Evolutionary conservation across 2,797 vertebrate genomes (phyloP), one percentile per base, ranked within the genome.

Genomic region (Chaetophractus vellerosus): DNA sequence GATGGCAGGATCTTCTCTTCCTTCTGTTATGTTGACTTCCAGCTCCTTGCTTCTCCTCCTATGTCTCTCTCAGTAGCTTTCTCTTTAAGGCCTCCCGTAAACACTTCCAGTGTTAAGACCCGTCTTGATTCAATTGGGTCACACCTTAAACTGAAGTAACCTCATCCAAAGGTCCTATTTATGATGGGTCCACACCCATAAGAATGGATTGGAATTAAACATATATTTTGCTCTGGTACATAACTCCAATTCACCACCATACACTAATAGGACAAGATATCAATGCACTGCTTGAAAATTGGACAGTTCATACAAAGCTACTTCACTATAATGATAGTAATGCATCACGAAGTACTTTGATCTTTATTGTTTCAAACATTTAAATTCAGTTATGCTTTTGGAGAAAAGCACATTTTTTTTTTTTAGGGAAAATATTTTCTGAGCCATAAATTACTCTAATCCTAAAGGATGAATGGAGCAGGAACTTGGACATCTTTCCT

Each of bases 341-440:
- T 21, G 2, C 19, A 69, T 87, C 55, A 69, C 23, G 23, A 81
- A 38, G 18, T 69, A 50, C 16, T 92, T 93, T 87, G 63, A 87
- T 59, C 50, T 41, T 69, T n/a, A 93, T 59, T 76, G 31, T 91
- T 95, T 83, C 55, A 69, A 64, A 26, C 68, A 74, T 92, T 96
- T 90, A 90, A 75, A 93, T 88, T 84, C 28, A 95, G 28, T 31
- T 82, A 59, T 9, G 38, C 21, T 76, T 81, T 55, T 52, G 6
- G 16, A 9, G 15, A 2, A 84, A 19, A 3, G 0, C 9, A 90
- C 66, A 55, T 90, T 84, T 91, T 93, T 91, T 90, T 87, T 93
- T 90, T 87, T 50, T 38, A 75, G 19, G 23, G 61, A 72, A 93
- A 86, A 66, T 90, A 68, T 31, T 94, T 50, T 93, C 68, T 45